Percentiles rank a stretch among this genome's conserved stretches.
Evolutionary conservation across 2,797 vertebrate species (phyloP).

Genomic region (Poeciliopsis turneri): DNA sequence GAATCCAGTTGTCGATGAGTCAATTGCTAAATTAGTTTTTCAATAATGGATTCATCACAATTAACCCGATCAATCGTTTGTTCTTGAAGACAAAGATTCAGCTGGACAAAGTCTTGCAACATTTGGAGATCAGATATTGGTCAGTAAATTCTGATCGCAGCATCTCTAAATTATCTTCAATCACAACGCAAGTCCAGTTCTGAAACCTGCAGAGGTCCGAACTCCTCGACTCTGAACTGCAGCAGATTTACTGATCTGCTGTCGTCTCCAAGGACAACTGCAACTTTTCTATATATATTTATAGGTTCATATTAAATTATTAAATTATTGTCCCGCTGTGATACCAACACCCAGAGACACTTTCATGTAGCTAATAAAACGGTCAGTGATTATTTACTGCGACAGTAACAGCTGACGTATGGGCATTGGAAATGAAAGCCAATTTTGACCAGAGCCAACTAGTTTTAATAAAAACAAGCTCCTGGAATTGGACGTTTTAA

Average conservation of each 20-base stretch:
- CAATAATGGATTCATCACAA: no score
- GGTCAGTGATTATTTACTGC: constrained; percentile 33
- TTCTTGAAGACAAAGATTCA: not conserved
- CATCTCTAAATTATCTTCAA: not conserved
- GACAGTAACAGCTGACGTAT: not conserved
- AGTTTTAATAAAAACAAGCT: not conserved
- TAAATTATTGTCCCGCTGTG: constrained; percentile 25
- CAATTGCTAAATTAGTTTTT: no score
- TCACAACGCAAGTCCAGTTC: not conserved
- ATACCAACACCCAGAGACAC: not conserved
- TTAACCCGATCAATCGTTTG: no score
- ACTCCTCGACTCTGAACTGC: not conserved
- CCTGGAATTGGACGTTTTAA: not conserved
- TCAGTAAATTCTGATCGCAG: not conserved
- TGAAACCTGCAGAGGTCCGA: not conserved
- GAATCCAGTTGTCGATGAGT: no score
- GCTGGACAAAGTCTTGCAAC: not conserved
- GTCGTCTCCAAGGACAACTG: constrained; percentile 14
- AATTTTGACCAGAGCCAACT: not conserved
- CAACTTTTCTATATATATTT: constrained; percentile 16
- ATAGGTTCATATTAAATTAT: constrained; percentile 14
- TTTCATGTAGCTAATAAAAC: constrained; percentile 22
- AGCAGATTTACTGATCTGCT: not conserved
- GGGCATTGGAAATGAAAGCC: constrained; percentile 1
- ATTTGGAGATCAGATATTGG: not conserved